phyloP scores from a whole-genome alignment of 1,140 invertebrate genomes.

The Papilio glaucus region DNA sequence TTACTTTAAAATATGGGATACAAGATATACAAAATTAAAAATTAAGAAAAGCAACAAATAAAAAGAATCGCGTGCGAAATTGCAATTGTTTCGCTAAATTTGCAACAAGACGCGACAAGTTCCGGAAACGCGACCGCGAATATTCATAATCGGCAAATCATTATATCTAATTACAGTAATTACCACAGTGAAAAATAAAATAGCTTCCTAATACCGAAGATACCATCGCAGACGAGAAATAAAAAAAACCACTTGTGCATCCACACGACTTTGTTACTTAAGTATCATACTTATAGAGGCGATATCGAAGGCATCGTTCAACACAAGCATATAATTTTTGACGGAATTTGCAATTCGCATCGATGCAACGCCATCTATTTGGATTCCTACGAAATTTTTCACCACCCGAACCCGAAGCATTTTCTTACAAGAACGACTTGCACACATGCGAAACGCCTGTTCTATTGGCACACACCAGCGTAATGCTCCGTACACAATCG shows the following conservation, averaged over 20 bases:
- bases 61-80: conserved; percentile 32
- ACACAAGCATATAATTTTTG: conserved; percentile 63
- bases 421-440: conserved; percentile 80
- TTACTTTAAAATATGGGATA: neutral
- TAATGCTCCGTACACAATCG: conserved; percentile 68
- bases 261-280: conserved; percentile 18
- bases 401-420: conserved; percentile 61
- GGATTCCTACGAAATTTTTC: conserved; percentile 78
- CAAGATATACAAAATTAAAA: neutral
- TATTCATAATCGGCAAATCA: conserved; percentile 23
- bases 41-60: neutral
- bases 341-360: conserved; percentile 63
- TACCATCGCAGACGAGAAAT: conserved; percentile 3
- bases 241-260: conserved; percentile 14
- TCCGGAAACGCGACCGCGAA: conserved; percentile 19
- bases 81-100: conserved; percentile 25
- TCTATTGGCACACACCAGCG: conserved; percentile 46
- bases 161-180: conserved; percentile 36
- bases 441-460: conserved; percentile 49
- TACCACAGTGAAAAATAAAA: conserved; percentile 28
- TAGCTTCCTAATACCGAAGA: conserved; percentile 31
- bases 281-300: neutral
- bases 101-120: conserved; percentile 24
- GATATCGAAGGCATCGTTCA: conserved; percentile 15
- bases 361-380: conserved; percentile 78